Percentiles rank a stretch among this genome's conserved stretches.
phyloP scores from a whole-genome alignment of 2,113 vertebrate genomes.

The Porphyrio hochstetteri region DNA sequence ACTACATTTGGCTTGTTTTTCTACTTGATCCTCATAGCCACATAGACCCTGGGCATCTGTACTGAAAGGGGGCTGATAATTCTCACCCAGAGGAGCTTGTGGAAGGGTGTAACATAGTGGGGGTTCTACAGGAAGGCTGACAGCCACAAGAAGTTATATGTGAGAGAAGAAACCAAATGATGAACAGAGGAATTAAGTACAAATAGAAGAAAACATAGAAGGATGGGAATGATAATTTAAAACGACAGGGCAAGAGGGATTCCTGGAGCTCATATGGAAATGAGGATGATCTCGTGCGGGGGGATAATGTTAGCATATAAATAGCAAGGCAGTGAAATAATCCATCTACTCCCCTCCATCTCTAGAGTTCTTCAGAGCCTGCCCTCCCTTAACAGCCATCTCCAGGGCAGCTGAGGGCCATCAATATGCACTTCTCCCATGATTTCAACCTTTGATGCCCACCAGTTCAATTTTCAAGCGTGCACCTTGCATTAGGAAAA shows the following conservation, averaged over 20 bases:
- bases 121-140: not conserved
- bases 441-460: not conserved
- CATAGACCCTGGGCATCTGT: not conserved
- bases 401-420: not conserved
- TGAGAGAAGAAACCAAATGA: not conserved
- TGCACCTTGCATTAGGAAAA: not conserved
- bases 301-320: not conserved
- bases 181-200: constrained; percentile 30
- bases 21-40: not conserved
- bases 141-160: not conserved
- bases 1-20: not conserved
- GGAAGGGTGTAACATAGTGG: fast-evolving
- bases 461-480: not conserved
- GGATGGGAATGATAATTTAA: constrained; percentile 12
- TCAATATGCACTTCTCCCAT: not conserved
- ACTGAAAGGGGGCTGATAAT: not conserved
- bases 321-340: constrained; percentile 13
- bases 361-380: not conserved
- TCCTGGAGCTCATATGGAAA: constrained; percentile 43
- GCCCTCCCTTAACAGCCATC: not conserved
- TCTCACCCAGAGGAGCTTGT: not conserved
- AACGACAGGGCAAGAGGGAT: constrained; percentile 19
- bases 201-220: constrained; percentile 16
- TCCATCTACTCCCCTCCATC: not conserved
- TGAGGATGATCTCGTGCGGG: constrained; percentile 24